Conservation (phyloP, 2,113 vertebrate species). For the Trochalopteron elliotii region DNA sequence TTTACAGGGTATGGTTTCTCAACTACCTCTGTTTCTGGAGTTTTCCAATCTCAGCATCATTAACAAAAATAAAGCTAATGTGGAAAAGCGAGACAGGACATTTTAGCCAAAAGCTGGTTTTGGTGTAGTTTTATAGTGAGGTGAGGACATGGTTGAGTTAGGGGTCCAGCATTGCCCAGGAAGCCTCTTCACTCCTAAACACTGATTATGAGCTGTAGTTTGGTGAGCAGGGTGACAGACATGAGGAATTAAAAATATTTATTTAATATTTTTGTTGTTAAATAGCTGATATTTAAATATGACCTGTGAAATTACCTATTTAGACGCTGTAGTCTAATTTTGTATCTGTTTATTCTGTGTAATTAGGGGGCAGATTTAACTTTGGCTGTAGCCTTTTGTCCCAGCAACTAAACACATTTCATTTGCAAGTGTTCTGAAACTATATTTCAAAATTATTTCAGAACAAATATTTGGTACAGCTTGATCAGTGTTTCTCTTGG, state of each 20-base stretch:
- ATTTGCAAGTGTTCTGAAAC: background rate
- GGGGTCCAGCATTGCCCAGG: background rate
- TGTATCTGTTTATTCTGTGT: background rate
- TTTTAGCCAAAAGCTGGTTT: background rate
- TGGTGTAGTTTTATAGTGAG: background rate
- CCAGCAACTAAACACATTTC: background rate
- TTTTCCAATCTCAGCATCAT: background rate
- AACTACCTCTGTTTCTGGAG: background rate
- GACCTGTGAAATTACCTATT: background rate
- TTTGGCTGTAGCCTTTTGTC: background rate
- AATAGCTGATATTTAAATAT: background rate
- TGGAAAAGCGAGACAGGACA: background rate
- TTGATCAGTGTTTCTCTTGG: slow-evolving; percentile 1
- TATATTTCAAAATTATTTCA: background rate
- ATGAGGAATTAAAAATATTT: background rate
- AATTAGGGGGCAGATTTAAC: background rate
- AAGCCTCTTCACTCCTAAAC: background rate
- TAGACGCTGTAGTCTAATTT: background rate
- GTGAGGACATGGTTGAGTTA: background rate
- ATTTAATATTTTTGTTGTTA: background rate
- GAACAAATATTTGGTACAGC: background rate
- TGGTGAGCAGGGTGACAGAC: background rate
- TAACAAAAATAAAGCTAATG: background rate
- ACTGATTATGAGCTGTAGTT: background rate
- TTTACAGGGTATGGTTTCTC: background rate